Evolutionary conservation across 2,888 invertebrate genomes (phyloP), one percentile per base, ranked within the genome.

Genomic region (Pecten maximus): DNA sequence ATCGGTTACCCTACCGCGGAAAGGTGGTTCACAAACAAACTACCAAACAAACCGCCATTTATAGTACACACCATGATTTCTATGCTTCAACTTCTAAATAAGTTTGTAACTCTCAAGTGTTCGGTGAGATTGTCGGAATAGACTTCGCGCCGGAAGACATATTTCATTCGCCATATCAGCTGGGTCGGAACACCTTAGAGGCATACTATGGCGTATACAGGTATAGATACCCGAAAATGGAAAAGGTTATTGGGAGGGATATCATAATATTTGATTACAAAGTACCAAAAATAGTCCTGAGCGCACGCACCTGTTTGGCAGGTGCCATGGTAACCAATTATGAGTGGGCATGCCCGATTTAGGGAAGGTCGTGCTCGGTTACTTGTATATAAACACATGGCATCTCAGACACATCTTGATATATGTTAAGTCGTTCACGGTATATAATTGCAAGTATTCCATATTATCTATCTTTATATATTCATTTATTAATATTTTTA

Each of bases 11-110:
- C 23, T 74, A 74, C 15, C 15, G 28, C 74, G 74, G 74, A 74
- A 74, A 74, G 74, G 74, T 74, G 74, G 74, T 74, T 35, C 74
- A 74, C 35, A 74, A 74, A 74, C 74, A 74, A 74, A 35, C 6
- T 74, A 10, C 19, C 74, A 74, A 74, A 74, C 74, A 74, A 74
- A 74, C 35, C 74, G 2, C 35, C 74, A 35, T 74, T 74, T 74
- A 28, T 35, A 10, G 74, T 74, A 74, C 0, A 74, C 74, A 74
- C 74, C 74, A 74, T 74, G 74, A 74, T 74, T 74, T 35, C 35
- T 35, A 28, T 35, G 35, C 74, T 35, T 74, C 3, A 74, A 28
- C 28, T 35, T 74, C 74, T 74, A 74, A 74, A 74, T 74, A 60
- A 60, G 60, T 23, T 60, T 23, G n/a, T 60, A 74, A 35, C 74